Evolutionary conservation across 2,797 vertebrate genomes (phyloP).

Genomic region (Enteromius trimaculatus): DNA sequence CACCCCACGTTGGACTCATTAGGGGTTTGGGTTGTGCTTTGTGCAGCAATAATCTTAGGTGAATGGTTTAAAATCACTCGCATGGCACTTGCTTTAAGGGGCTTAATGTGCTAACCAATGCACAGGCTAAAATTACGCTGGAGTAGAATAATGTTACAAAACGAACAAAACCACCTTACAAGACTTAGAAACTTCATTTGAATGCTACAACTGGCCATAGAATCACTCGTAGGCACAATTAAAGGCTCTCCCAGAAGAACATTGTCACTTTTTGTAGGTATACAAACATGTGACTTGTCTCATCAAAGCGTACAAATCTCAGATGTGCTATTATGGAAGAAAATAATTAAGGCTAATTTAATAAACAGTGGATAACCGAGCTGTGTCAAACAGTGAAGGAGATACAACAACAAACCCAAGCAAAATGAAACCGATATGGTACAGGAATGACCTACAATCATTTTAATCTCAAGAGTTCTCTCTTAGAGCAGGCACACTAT

Average conservation of each 20-base stretch:
- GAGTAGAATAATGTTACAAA: neutral
- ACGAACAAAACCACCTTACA: neutral
- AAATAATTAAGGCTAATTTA: conserved; percentile 38
- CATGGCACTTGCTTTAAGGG: conserved; percentile 3
- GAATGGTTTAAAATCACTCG: conserved; percentile 3
- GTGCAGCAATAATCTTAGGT: neutral
- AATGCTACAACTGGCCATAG: conserved; percentile 47
- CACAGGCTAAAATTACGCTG: neutral
- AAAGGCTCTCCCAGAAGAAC: conserved; percentile 35
- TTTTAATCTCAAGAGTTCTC: conserved; percentile 21
- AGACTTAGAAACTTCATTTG: conserved; percentile 2
- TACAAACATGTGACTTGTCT: conserved; percentile 19
- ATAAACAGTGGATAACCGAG: conserved; percentile 25
- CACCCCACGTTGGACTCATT: neutral
- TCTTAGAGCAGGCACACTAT: conserved; percentile 47
- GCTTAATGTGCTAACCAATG: neutral
- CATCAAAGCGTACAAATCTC: conserved; percentile 7
- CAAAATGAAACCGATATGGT: neutral
- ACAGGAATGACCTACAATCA: conserved; percentile 36
- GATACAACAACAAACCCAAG: conserved; percentile 25
- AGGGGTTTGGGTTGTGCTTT: conserved; percentile 35
- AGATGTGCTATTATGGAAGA: conserved; percentile 31
- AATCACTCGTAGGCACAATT: conserved; percentile 40
- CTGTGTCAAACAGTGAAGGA: conserved; percentile 14
- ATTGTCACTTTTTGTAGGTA: conserved; percentile 1